A percentile compares a stretch with the other conserved stretches of the same genome.
Evolutionary conservation across 2,888 invertebrate genomes (phyloP).

Genomic region (Palloptera scutellata): DNA sequence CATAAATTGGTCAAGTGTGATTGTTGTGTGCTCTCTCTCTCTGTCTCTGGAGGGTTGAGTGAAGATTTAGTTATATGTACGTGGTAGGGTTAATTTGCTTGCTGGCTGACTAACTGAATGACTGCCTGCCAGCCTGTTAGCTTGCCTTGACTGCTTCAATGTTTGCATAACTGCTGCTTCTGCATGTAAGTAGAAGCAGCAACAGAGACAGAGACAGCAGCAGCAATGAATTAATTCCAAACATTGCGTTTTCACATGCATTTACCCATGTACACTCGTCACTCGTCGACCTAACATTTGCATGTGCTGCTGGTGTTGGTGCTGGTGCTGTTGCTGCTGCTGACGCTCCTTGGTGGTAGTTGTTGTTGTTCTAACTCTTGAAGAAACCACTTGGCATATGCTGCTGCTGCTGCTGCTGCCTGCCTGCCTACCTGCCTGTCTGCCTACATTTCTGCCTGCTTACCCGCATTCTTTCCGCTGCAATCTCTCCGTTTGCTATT

Average conservation of each 20-base stretch:
- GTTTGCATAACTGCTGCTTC: constrained; percentile 10
- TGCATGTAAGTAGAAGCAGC: too few species aligned
- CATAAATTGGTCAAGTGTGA: neutral
- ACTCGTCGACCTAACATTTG: neutral
- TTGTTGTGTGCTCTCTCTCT: constrained; percentile 3
- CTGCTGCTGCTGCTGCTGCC: too few species aligned
- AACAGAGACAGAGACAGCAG: too few species aligned
- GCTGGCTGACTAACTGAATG: neutral
- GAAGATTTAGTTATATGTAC: constrained; percentile 2
- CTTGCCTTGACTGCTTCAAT: neutral
- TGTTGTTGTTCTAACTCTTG: too few species aligned
- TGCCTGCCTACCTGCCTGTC: too few species aligned
- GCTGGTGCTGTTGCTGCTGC: constrained; percentile 8
- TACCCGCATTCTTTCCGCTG: neutral
- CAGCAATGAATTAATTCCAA: constrained; percentile 19
- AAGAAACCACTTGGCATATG: constrained; percentile 28
- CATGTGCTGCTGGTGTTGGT: neutral
- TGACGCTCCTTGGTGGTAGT: constrained; percentile 12
- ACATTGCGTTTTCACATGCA: constrained; percentile 28
- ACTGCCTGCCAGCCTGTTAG: neutral
- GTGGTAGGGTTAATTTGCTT: neutral
- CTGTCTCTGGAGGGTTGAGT: constrained; percentile 15
- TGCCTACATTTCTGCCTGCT: too few species aligned
- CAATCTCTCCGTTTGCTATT: constrained; percentile 13
- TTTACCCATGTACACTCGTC: neutral